These are phyloP conservation scores for Drosophila flavopinicola DNA, from an alignment of 2,888 invertebrate genomes.

Conservation along the genomic window DNA sequence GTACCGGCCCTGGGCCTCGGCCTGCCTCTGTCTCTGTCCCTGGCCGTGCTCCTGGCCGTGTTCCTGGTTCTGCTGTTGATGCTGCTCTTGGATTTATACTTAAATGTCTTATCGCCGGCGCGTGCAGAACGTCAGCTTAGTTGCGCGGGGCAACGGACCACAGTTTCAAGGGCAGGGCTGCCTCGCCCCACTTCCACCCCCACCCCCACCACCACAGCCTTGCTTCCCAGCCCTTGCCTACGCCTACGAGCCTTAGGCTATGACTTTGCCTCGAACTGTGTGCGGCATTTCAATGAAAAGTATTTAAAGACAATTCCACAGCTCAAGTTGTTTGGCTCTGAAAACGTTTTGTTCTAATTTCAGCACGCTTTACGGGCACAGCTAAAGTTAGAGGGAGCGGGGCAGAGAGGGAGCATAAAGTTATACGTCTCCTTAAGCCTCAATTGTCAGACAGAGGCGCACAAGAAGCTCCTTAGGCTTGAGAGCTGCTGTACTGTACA, in stretches of 20 bases:
- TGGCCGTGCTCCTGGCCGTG: neutral
- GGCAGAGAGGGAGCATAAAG: neutral
- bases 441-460: conserved; percentile 37
- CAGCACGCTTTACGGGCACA: neutral
- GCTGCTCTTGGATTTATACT: conserved; percentile 43
- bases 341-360: conserved; percentile 41
- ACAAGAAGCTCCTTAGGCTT: conserved; percentile 27
- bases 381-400: neutral
- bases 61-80: conserved; percentile 7
- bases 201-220: neutral
- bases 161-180: conserved; percentile 29
- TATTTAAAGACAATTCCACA: conserved; percentile 48
- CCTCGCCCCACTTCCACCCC: neutral
- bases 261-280: conserved; percentile 33
- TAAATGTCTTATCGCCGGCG: conserved; percentile 53
- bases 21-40: neutral
- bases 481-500: conserved; percentile 11
- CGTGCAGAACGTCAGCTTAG: conserved; percentile 42
- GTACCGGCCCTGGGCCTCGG: too few relatives aligned
- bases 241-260: conserved; percentile 1
- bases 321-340: conserved; percentile 32
- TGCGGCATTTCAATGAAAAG: conserved; percentile 50
- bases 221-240: too few relatives aligned
- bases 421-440: conserved; percentile 34
- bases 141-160: conserved; percentile 35